Evolutionary conservation across 35 echinoderm and acorn worm genomes (phyloP), one percentile per base, ranked within the genome.

Genomic region (Ophiothrix spiculata): DNA sequence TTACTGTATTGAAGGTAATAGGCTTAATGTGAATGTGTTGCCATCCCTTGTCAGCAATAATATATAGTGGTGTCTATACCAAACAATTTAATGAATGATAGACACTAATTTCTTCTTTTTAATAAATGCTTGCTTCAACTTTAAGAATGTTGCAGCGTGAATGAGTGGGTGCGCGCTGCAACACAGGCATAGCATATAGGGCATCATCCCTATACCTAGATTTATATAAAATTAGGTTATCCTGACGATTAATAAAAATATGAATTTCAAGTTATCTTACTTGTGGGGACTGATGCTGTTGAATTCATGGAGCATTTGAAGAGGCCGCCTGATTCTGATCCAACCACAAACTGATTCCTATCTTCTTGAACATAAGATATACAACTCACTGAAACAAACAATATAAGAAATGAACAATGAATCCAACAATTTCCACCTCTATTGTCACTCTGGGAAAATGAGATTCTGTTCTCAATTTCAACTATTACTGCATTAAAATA

Each of bases 241-340:
- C 60, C 32, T 21, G 21, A 69, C 21, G 32, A 31, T 8, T 1
- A 1, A 1, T 69, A 21, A 69, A 0, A 21, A 69, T 1, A 31
- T 69, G 32, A 69, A 31, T 69, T 69, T 69, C 32, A 1, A 69
- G 23, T 23, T 4, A 32, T 28, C 92, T 90, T 79, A 94, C 92
- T 90, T 81, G 92, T 94, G 16, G 91, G 91, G 0, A 87, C 89
- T n/a, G 91, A 81, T 46, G 75, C 77, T 64, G 77, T 91, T 28
- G 91, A 86, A 79, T 93, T 93, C 86, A 97, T 90, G 40, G 91
- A 93, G 60, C 95, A 98, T 81, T 98, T 98, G 89, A 93, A 98
- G 37, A 98, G 38, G 15, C 95, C 95, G 21, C 95, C 95, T 37
- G 95, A 98, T 54, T 98, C 95, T 15, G 91, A 93, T 35, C 95